Evolutionary conservation across 2,797 vertebrate species (phyloP).

Genomic region (Allobates femoralis): DNA sequence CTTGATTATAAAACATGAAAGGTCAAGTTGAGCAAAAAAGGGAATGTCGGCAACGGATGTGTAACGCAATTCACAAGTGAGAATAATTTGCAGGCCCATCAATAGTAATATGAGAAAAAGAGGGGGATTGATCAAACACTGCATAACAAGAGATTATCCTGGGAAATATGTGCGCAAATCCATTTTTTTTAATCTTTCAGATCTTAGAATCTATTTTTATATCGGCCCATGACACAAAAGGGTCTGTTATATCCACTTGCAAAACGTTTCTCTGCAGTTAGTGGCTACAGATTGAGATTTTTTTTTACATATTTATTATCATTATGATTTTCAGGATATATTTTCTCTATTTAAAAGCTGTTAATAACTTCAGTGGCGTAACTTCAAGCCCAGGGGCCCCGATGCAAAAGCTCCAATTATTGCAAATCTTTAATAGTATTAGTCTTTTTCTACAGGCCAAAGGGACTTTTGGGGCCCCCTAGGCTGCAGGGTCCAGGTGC

Average conservation of each 20-base stretch:
- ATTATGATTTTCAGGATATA: background rate
- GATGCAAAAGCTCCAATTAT: too few relatives aligned
- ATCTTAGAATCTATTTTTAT: constrained; percentile 74
- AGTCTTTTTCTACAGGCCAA: too few relatives aligned
- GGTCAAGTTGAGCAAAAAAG: constrained; percentile 42
- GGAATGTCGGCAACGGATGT: constrained; percentile 27
- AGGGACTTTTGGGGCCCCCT: too few relatives aligned
- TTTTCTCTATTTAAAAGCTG: too few relatives aligned
- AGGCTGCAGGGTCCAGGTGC: too few relatives aligned
- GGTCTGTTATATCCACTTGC: background rate
- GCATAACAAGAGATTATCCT: constrained; percentile 49
- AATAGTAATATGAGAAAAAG: constrained; percentile 53
- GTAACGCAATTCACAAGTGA: constrained; percentile 52
- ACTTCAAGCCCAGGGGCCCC: too few relatives aligned
- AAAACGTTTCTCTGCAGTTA: constrained; percentile 7
- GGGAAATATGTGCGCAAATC: constrained; percentile 71
- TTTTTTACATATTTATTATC: background rate
- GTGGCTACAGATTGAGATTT: background rate
- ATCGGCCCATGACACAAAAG: constrained; percentile 63
- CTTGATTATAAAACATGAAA: constrained; percentile 56
- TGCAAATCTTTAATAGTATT: too few relatives aligned
- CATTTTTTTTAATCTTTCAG: constrained; percentile 77
- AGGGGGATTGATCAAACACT: constrained; percentile 51
- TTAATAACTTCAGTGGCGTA: too few relatives aligned
- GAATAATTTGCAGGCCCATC: constrained; percentile 50